Base-by-base conservation (phyloP, 2,113 vertebrate species). In the Speoplatyrhinus poulsoni region DNA sequence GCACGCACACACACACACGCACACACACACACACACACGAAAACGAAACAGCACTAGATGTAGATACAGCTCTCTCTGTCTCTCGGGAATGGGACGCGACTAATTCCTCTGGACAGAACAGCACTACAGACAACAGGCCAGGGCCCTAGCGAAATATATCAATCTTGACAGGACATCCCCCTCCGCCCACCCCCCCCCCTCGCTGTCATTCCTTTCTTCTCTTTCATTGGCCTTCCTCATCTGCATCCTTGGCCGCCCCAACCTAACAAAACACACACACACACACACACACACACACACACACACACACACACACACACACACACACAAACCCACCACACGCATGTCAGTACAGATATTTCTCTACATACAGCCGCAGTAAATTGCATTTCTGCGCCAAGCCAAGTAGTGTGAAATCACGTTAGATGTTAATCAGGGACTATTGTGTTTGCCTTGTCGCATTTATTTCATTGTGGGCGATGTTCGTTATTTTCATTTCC, bases 401-500 rank as follows among this genome's bases (percentile, higher is more conserved):
- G 60, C 73, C 76, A 86, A 84, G 75, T 76, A 79, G 82, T 87
- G 79, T 87, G 86, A 88, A 91, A 89, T 90, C 85, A 80, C 79
- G 85, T 89, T 86, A 88, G 87, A 88, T 89, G 84, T 80, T 84
- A 85, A 90, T 91, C 87, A 84, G 66, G 32, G 54, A 61, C 83
- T 67, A 81, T 81, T 88, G 83, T 90, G 69, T 80, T 82, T 60
- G 70, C 69, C 72, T 65, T 72, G 64, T 77, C 73, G 72, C 19
- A 0, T 62, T 26, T 72, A 69, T 54, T 55, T 49, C 58, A 65
- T 73, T 69, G 72, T 16, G 41, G 56, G 46, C 60, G 70, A 65
- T 66, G 65, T 70, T 48, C 71, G 75, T 72, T 63, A 9, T 17
- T 69, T 73, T 26, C 64, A 19, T 50, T 6, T 17, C 17, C 10